Conservation (phyloP, 2,113 vertebrate species). For the Anthoscopus minutus region DNA sequence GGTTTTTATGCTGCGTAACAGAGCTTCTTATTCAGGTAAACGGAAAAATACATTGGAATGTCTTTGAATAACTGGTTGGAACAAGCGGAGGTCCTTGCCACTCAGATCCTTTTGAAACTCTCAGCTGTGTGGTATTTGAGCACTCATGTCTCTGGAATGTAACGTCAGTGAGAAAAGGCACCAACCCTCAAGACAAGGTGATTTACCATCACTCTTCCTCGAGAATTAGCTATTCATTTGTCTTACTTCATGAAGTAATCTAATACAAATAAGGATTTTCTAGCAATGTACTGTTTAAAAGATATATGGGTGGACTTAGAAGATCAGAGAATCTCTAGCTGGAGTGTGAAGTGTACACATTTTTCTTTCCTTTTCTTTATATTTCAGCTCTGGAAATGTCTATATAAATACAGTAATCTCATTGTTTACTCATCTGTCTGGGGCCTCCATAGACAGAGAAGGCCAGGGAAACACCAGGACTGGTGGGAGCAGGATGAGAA, state of each 20-base stretch:
- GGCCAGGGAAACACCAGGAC: background rate
- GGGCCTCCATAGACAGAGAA: background rate
- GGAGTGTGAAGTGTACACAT: background rate
- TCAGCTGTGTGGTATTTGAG: conserved; percentile 42
- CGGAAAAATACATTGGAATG: background rate
- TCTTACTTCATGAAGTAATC: background rate
- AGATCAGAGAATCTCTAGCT: background rate
- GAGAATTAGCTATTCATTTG: background rate
- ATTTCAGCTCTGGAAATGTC: background rate
- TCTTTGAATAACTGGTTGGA: conserved; percentile 49
- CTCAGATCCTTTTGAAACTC: conserved; percentile 44
- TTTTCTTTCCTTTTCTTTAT: background rate
- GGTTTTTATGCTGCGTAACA: background rate
- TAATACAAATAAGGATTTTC: background rate
- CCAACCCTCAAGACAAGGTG: conserved; percentile 9
- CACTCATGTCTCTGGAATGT: conserved; percentile 3
- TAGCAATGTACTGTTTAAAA: background rate
- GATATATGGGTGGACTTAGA: background rate
- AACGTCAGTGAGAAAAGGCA: background rate
- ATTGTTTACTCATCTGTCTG: background rate
- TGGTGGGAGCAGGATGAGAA: background rate
- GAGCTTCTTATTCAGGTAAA: background rate
- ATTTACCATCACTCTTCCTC: conserved; percentile 43
- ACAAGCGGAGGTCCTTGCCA: conserved; percentile 12
- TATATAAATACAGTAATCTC: background rate